These are phyloP conservation scores for Apeltes quadracus DNA, from an alignment of 2,113 vertebrate species.

Conservation along the genomic window DNA sequence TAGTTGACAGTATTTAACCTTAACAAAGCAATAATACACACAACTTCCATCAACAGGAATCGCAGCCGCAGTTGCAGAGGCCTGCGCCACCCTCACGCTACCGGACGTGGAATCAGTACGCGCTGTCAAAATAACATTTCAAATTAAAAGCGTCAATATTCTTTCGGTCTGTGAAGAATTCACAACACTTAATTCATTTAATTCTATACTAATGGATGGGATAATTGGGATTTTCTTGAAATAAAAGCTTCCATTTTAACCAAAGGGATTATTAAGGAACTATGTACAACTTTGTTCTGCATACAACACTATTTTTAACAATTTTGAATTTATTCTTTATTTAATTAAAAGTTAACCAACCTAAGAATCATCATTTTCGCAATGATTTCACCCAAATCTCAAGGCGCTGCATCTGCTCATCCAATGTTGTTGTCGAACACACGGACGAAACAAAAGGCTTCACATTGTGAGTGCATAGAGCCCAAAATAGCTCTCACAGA, in stretches of 20 bases:
- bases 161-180: no score
- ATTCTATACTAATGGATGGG: not conserved
- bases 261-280: not conserved
- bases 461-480: not conserved
- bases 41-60: no score
- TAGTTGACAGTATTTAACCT: no score
- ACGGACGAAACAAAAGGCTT: not conserved
- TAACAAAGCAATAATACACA: no score
- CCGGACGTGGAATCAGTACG: no score
- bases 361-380: not conserved
- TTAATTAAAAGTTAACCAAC: not conserved
- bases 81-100: no score
- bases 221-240: not conserved
- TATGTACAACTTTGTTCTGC: not conserved
- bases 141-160: no score
- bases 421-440: not conserved
- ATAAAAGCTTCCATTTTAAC: not conserved
- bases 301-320: not conserved
- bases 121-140: no score
- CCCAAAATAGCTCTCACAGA: not conserved
- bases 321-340: not conserved
- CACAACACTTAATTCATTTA: not conserved
- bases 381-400: not conserved
- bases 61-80: no score
- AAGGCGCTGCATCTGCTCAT: not conserved